phyloP scores from a whole-genome alignment of 2,888 invertebrate genomes.

The Drosophila nr. perissopoda region DNA sequence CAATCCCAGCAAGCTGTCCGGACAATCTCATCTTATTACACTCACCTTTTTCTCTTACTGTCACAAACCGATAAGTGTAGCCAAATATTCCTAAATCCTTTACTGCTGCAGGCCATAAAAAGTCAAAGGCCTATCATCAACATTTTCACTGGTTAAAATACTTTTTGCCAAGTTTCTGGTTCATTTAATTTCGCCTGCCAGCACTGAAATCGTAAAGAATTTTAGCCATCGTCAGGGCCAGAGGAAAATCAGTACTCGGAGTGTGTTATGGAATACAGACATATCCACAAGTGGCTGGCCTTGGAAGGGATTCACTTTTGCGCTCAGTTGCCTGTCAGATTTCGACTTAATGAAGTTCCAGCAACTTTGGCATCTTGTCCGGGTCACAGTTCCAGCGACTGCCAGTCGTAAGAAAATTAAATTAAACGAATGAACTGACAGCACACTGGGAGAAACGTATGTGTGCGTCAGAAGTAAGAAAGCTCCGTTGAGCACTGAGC shows the following conservation, averaged over 20 bases:
- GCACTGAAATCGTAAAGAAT: constrained; percentile 17
- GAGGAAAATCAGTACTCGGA: constrained; percentile 12
- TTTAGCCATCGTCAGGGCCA: constrained; percentile 11
- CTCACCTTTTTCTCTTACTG: neutral
- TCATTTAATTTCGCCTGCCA: constrained; percentile 64
- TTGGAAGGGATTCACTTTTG: constrained; percentile 46
- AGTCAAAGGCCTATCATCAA: constrained; percentile 49
- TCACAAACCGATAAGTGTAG: neutral
- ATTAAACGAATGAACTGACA: constrained; percentile 50
- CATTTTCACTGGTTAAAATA: constrained; percentile 57
- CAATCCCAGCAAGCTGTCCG: neutral
- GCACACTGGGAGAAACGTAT: constrained; percentile 6
- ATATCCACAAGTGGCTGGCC: constrained; percentile 70
- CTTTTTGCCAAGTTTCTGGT: constrained; percentile 66
- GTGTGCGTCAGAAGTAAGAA: neutral
- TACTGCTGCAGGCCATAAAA: constrained; percentile 32
- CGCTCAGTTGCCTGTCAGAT: constrained; percentile 65
- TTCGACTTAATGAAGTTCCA: constrained; percentile 70
- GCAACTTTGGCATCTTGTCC: constrained; percentile 63
- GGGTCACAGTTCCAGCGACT: constrained; percentile 33
- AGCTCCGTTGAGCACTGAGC: neutral
- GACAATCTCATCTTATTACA: neutral
- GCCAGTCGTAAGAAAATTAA: constrained; percentile 55
- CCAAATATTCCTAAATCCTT: neutral
- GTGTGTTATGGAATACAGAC: constrained; percentile 21